These are phyloP conservation scores for Eupithecia centaureata DNA, from an alignment of 2,888 invertebrate species.

Conservation along the genomic window DNA sequence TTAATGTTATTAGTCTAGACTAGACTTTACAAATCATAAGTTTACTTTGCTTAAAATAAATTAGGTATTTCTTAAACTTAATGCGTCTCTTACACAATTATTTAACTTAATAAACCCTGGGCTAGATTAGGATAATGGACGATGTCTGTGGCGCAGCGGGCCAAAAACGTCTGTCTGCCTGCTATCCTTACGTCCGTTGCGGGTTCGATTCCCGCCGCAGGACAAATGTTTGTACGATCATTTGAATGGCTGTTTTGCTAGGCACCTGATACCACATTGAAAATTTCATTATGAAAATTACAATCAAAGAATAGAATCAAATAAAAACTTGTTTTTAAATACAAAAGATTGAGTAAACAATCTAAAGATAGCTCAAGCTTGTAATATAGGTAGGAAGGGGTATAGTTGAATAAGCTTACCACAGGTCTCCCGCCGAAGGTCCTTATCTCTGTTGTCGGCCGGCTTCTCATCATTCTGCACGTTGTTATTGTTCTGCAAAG, in stretches of 20 bases:
- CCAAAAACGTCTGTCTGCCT: too few relatives aligned
- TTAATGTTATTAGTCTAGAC: conserved; percentile 12
- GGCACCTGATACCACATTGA: too few relatives aligned
- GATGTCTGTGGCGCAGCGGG: too few relatives aligned
- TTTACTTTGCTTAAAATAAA: background rate
- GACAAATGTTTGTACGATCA: too few relatives aligned
- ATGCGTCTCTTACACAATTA: background rate
- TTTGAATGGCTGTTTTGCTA: too few relatives aligned
- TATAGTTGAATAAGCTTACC: conserved; percentile 52
- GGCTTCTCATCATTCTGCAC: conserved; percentile 55
- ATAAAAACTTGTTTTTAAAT: too few relatives aligned
- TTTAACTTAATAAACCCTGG: conserved; percentile 1
- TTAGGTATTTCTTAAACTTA: background rate
- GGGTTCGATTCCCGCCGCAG: too few relatives aligned
- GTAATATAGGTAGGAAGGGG: background rate
- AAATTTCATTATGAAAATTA: too few relatives aligned
- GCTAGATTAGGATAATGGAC: background rate
- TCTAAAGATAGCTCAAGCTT: too few relatives aligned
- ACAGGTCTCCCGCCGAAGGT: conserved; percentile 67
- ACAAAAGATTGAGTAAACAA: too few relatives aligned
- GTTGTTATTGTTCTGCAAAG: conserved; percentile 65
- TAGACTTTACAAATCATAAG: conserved; percentile 3
- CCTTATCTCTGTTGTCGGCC: conserved; percentile 61
- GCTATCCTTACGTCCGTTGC: too few relatives aligned
- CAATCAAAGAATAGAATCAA: too few relatives aligned